Base-by-base conservation (phyloP, 2,797 vertebrate species). In the Staurois parvus region DNA sequence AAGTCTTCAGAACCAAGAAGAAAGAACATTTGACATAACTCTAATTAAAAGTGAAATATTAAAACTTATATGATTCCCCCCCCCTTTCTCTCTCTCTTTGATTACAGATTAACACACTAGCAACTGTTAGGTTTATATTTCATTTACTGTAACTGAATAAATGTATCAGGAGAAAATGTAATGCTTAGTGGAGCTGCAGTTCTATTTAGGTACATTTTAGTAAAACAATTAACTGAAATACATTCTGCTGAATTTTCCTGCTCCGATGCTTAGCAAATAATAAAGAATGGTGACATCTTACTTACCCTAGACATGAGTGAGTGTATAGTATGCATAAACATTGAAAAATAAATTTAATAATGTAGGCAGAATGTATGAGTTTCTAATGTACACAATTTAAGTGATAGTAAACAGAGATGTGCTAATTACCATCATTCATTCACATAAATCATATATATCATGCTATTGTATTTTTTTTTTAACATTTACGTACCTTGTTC, bases 41-140 rank as follows among this genome's bases (percentile, higher is more conserved):
- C 76, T 74, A 85, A 79, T 85, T 79, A 85, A 79, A 85, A 79
- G 69, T 84, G 72, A 79, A 85, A 85, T 85, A 76, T 79, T 84
- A 64, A 84, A 79, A 26, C 68, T 74, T 37, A 79, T 74, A 79
- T 84, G 34, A 66, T 32, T 30, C 52, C 79, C 67, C 29, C 59
- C 12, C 7, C 40, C 40, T 42, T 13, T 45, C 42, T 45, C 24
- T 32, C n/a, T 56, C n/a, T 32, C 75, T 69, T 30, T 84, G 56
- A 79, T 79, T 79, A 74, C 24, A 67, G 29, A 85, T 85, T 79
- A 79, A 79, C 76, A 73, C 21, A 29, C 62, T 67, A 28, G 26
- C 29, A 77, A 72, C 66, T 76, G 29, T 59, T 42, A 64, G n/a
- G 10, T 29, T 37, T 19, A 74, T 73, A 59, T 73, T 82, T 29